Conservation (phyloP, 2,113 vertebrate species). For the Nasalis larvatus region DNA sequence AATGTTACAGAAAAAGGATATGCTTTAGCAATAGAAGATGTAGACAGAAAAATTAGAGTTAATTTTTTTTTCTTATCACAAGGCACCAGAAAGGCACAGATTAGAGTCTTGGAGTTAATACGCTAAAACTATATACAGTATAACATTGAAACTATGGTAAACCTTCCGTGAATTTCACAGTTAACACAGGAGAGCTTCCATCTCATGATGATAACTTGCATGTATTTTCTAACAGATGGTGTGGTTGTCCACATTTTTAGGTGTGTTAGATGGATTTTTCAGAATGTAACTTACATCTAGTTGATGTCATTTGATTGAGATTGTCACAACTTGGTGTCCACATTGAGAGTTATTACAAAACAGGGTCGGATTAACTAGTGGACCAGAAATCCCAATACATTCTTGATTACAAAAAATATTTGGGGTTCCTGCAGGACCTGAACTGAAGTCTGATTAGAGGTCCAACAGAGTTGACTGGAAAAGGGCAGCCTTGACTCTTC, state of each 20-base stretch:
- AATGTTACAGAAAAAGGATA: conserved; percentile 5
- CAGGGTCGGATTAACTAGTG: neutral
- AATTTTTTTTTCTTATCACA: conserved; percentile 24
- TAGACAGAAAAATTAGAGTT: conserved; percentile 38
- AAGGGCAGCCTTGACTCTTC: neutral
- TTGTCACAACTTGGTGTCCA: neutral
- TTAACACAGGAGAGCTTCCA: conserved; percentile 11
- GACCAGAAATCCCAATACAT: neutral
- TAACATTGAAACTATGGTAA: neutral
- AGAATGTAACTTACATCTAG: neutral
- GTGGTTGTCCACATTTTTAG: neutral
- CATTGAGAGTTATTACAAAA: neutral
- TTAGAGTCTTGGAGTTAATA: conserved; percentile 31
- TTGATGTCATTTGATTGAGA: neutral
- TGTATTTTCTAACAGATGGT: conserved; percentile 7
- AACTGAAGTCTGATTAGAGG: neutral
- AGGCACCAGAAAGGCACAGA: neutral
- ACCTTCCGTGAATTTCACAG: conserved; percentile 11
- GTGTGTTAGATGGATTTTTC: neutral
- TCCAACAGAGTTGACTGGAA: neutral
- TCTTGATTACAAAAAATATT: neutral
- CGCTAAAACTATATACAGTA: neutral
- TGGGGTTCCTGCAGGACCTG: neutral
- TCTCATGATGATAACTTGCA: neutral
- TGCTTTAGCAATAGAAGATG: conserved; percentile 20